Percentiles rank a stretch among this genome's conserved stretches.
Evolutionary conservation across 2,888 invertebrate species (phyloP).

Genomic region (Tetragnatha montana): DNA sequence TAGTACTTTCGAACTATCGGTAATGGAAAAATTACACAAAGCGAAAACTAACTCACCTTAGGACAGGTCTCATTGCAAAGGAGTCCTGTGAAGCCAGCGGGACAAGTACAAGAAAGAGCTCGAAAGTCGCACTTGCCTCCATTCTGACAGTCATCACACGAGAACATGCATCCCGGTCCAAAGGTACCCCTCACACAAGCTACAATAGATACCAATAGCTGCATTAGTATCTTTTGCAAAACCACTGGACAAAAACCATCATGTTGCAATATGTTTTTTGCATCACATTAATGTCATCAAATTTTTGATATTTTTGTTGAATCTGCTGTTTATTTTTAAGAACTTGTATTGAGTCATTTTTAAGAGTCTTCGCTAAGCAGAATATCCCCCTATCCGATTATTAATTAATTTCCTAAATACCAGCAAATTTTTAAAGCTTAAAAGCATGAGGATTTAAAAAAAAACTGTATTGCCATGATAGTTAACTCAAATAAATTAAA

Average conservation of each 20-base stretch:
- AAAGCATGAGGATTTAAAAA: too few species aligned
- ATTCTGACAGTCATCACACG: slow-evolving; percentile 69
- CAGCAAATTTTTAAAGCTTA: too few species aligned
- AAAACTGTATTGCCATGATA: too few species aligned
- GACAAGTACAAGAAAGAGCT: slow-evolving; percentile 63
- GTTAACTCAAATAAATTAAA: too few species aligned
- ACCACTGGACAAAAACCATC: too few species aligned
- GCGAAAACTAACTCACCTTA: slow-evolving; percentile 40
- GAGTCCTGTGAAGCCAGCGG: slow-evolving; percentile 63
- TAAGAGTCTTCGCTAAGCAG: too few species aligned
- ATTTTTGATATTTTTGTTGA: background rate
- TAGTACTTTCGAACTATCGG: too few species aligned
- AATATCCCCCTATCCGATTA: too few species aligned
- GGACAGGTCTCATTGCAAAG: slow-evolving; percentile 70
- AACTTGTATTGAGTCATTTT: too few species aligned
- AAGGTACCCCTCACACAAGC: slow-evolving; percentile 68
- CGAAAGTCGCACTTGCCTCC: slow-evolving; percentile 60
- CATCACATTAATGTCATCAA: background rate
- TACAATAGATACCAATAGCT: slow-evolving; percentile 1
- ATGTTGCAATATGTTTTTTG: background rate
- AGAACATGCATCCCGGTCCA: slow-evolving; percentile 66
- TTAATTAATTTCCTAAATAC: too few species aligned
- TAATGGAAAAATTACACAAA: too few species aligned
- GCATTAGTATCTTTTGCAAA: too few species aligned
- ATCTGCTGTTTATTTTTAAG: background rate